Evolutionary conservation across 2,888 invertebrate species (phyloP), one percentile per base, ranked within the genome.

Genomic region (Ctena decussata): DNA sequence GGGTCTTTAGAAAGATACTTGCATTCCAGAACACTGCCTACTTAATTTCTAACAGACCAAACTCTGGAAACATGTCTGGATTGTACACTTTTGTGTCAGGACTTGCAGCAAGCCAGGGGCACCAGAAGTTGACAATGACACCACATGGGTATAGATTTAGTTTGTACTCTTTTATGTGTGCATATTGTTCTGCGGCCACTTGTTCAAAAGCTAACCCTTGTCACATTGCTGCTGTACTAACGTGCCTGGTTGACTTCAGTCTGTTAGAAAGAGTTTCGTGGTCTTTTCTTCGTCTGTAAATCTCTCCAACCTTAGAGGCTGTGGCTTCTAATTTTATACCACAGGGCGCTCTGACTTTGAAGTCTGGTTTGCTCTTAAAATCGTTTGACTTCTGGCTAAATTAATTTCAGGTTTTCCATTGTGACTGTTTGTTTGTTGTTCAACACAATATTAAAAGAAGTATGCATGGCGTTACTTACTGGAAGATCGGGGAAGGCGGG

Each of bases 61-160:
- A 73, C 41, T 37, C n/a, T 74, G 35, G 15, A 15, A 35, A 44
- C 35, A 44, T 60, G 21, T 46, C 37, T 0, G 80, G 73, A 39
- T 71, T 35, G 49, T 77, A 73, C 27, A 77, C 82, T 0, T 82
- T 82, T 18, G 73, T 35, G 49, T 77, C 77, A 12, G 82, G 77
- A 11, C 37, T 73, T 41, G 77, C 82, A 46, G 77, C 82, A 5
- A 73, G 24, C 69, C 77, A 74, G 32, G 77, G 77, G 32, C 60
- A 60, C 18, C 27, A 24, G 3, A 11, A 3, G 37, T 53, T 73
- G 27, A 72, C 77, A 30, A 82, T 24, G 8, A 77, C 53, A 69
- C 72, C 76, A 77, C 71, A 81, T 41, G 77, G 81, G 30, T 77
- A 72, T 1, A 77, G 49, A 37, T 77, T 82, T 5, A 82, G 39